These are phyloP conservation scores for Trissolcus japonicus DNA, from an alignment of 2,888 invertebrate genomes.

Conservation along the genomic window DNA sequence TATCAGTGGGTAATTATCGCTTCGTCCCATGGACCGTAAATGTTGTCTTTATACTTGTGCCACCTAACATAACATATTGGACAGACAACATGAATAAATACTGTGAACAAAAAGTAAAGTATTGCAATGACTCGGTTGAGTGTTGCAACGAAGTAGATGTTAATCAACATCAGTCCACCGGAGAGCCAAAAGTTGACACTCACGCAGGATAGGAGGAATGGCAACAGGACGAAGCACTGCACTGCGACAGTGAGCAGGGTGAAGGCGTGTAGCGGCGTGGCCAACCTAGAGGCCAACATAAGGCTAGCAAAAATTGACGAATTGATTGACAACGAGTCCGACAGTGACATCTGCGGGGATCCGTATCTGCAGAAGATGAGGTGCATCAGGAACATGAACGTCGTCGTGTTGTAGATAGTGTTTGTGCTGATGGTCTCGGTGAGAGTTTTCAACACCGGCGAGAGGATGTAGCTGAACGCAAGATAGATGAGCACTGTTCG, in stretches of 20 bases:
- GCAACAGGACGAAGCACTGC: constrained; percentile 91
- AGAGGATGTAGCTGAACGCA: constrained; percentile 90
- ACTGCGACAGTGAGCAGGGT: constrained; percentile 92
- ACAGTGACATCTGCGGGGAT: constrained; percentile 90
- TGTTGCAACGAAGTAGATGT: constrained; percentile 77
- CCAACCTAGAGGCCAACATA: constrained; percentile 93
- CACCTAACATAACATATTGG: constrained; percentile 86
- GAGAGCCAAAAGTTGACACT: constrained; percentile 79
- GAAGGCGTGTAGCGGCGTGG: constrained; percentile 91
- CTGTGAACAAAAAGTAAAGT: constrained; percentile 80
- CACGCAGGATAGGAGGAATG: constrained; percentile 84
- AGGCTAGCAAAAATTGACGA: constrained; percentile 96
- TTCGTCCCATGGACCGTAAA: constrained; percentile 99
- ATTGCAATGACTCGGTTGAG: constrained; percentile 80
- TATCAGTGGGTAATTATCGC: constrained; percentile 79
- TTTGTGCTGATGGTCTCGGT: constrained; percentile 98
- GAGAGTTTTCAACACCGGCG: constrained; percentile 94
- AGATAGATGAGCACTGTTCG: constrained; percentile 89
- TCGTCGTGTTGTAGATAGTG: constrained; percentile 95
- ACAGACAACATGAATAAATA: constrained; percentile 84
- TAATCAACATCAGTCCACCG: constrained; percentile 77
- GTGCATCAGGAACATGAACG: constrained; percentile 91
- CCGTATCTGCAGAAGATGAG: constrained; percentile 96
- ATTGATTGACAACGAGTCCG: constrained; percentile 93
- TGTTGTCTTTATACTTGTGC: constrained; percentile 91